These are phyloP conservation scores for Pterocles orientalis DNA, from an alignment of 2,113 vertebrate genomes.

Conservation along the genomic window DNA sequence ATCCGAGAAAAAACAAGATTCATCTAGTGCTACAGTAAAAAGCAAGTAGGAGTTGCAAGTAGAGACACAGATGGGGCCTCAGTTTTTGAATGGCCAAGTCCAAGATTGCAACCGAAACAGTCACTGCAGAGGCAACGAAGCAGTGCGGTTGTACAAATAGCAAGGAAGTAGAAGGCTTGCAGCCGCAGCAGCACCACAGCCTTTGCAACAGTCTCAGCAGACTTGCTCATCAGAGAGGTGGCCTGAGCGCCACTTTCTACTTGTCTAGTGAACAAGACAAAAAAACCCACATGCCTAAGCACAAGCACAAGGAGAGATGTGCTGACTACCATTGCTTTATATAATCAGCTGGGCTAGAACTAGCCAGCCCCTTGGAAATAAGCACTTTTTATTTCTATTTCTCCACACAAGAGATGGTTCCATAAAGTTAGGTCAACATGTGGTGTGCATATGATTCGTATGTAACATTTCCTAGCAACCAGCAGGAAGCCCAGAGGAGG, in stretches of 20 bases:
- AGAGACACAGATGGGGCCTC: not conserved
- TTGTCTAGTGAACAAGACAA: not conserved
- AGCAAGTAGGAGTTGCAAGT: not conserved
- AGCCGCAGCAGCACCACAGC: not conserved
- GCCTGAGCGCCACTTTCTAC: not conserved
- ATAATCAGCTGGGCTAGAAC: not conserved
- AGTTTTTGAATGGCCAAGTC: not conserved
- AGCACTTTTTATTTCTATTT: not conserved
- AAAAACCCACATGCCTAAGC: fast-evolving
- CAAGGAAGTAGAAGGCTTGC: not conserved
- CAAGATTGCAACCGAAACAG: not conserved
- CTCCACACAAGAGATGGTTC: not conserved
- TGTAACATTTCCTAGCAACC: slow-evolving; percentile 4
- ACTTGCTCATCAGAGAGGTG: not conserved
- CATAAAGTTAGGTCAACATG: slow-evolving; percentile 28
- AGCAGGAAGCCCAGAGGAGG: not conserved
- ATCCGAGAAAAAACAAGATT: not conserved
- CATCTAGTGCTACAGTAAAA: not conserved
- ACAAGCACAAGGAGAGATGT: not conserved
- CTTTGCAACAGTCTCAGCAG: not conserved
- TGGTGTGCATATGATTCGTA: not conserved
- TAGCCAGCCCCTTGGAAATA: not conserved
- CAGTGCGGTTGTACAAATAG: not conserved
- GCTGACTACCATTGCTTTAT: not conserved
- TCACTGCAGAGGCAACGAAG: not conserved